Evolutionary conservation across 1,140 invertebrate genomes (phyloP), one percentile per base, ranked within the genome.

Genomic region (Phthorimaea operculella): DNA sequence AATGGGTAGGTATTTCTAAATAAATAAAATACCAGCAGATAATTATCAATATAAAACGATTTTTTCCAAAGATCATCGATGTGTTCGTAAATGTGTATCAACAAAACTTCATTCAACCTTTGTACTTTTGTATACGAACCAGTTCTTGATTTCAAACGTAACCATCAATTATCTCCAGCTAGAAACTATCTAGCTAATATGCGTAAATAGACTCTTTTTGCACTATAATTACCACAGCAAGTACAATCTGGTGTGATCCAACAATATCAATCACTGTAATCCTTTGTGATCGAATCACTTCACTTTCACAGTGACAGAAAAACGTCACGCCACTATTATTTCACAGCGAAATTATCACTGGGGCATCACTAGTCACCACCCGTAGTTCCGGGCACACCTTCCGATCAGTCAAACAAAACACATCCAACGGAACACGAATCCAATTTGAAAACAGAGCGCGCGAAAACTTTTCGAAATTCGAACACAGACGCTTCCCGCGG

Each of bases 201-300:
- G 36, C 36, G 1, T 39, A 39, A 39, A 39, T 39, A 39, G 36
- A 2, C n/a, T 39, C n/a, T n/a, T 10, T 39, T 39, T 39, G n/a
- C 10, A 10, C 36, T 10, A 39, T 39, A 39, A 39, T 39, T 39
- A 39, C 36, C 36, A 9, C 36, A 5, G 10, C 3, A 9, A 9
- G 10, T 39, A 52, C 64, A 70, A 67, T 62, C 72, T 72, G 66
- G 72, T 68, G 64, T 55, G 59, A 61, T 64, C 67, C 64, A 52
- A 66, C 52, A 64, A 64, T 63, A 58, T 52, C 48, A 62, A 62
- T 67, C 79, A 82, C 79, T 79, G 79, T 73, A 73, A 82, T 82
- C 79, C 79, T 74, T 72, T 70, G 59, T 66, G 49, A 53, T 52
- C 16, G 54, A 60, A 15, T 11, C 44, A 47, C 44, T 60, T 68